Conservation (phyloP, 2,888 invertebrate genomes). For the Erynnis tages region DNA sequence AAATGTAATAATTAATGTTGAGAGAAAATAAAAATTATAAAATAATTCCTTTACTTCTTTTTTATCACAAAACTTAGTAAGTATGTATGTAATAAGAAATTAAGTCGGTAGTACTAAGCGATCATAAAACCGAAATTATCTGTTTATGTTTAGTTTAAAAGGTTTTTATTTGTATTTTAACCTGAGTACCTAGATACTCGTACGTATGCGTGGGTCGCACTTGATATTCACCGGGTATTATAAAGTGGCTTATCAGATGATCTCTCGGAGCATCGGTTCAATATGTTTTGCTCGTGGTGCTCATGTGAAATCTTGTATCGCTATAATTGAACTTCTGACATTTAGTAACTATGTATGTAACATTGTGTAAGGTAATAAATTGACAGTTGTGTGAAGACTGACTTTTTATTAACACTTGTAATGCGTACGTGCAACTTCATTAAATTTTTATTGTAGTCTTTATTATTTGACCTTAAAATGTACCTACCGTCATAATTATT, state of each 20-base stretch:
- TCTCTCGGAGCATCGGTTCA: slow-evolving; percentile 29
- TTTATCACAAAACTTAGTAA: too few species aligned
- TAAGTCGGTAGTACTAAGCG: slow-evolving; percentile 55
- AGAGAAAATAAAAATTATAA: too few species aligned
- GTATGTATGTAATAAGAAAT: slow-evolving; percentile 38
- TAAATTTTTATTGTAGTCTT: neutral
- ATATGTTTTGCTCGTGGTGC: slow-evolving; percentile 19
- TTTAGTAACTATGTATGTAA: neutral
- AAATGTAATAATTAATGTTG: too few species aligned
- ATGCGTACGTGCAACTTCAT: too few species aligned
- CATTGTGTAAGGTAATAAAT: neutral
- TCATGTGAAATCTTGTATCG: slow-evolving; percentile 16
- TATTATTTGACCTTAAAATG: slow-evolving; percentile 8
- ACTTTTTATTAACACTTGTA: neutral
- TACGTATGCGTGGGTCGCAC: slow-evolving; percentile 55
- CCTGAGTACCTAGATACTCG: too few species aligned
- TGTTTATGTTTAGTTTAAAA: slow-evolving; percentile 49
- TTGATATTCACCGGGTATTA: slow-evolving; percentile 40
- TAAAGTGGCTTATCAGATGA: slow-evolving; percentile 41
- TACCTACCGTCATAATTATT: too few species aligned
- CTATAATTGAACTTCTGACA: slow-evolving; percentile 23
- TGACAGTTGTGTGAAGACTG: neutral
- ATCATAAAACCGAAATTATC: slow-evolving; percentile 56
- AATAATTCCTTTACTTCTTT: too few species aligned
- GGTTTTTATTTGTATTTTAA: too few species aligned